phyloP scores from a whole-genome alignment of 2,888 invertebrate genomes.

The Synanthedon andrenaeformis region DNA sequence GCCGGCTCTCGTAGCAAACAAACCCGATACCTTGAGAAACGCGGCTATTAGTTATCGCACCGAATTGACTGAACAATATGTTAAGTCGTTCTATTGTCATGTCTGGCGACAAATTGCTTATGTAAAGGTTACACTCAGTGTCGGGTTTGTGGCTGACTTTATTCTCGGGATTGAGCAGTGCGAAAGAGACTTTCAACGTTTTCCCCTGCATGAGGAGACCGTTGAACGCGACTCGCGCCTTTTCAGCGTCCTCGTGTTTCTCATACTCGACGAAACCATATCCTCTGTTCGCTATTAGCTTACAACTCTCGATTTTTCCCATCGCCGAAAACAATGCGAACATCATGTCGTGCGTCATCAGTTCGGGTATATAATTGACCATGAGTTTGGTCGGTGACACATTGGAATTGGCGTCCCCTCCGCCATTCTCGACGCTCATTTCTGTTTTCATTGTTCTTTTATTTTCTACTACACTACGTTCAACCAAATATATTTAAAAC shows the following conservation, averaged over 20 bases:
- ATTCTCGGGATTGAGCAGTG: conserved; percentile 64
- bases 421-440: conserved; percentile 64
- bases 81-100: conserved; percentile 65
- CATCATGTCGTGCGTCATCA: conserved; percentile 70
- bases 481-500: conserved; percentile 55
- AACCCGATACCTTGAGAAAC: conserved; percentile 66
- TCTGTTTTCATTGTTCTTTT: conserved; percentile 60
- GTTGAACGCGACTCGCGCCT: conserved; percentile 65
- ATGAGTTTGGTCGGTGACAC: conserved; percentile 71
- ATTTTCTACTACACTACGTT: conserved; percentile 59
- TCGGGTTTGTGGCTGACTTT: conserved; percentile 65
- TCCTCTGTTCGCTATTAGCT: conserved; percentile 62
- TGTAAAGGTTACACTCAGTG: conserved; percentile 64
- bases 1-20: conserved; percentile 59
- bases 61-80: conserved; percentile 51
- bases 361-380: conserved; percentile 68
- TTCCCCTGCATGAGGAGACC: conserved; percentile 67
- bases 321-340: conserved; percentile 66
- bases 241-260: conserved; percentile 66
- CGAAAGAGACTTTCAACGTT: conserved; percentile 65
- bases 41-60: conserved; percentile 60
- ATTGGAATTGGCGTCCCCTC: conserved; percentile 66
- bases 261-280: conserved; percentile 67
- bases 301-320: conserved; percentile 67
- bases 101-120: conserved; percentile 65